phyloP scores from a whole-genome alignment of 1,140 invertebrate species.

The Heliothis subflexa region DNA sequence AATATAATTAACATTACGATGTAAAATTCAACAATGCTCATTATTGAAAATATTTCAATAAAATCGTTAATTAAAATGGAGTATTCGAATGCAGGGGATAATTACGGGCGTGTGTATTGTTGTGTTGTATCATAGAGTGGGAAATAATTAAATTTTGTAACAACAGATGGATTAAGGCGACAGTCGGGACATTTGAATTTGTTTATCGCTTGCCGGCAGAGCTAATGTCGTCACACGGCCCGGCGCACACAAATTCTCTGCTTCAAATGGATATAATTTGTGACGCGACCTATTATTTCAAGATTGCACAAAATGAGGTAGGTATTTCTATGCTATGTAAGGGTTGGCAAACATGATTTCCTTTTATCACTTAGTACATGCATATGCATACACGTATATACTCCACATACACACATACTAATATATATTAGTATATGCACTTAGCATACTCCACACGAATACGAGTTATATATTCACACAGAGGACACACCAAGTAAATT shows the following conservation, averaged over 20 bases:
- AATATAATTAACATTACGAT: constrained; percentile 17
- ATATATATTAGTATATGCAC: too few relatives aligned
- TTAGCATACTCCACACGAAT: too few relatives aligned
- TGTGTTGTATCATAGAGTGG: background rate
- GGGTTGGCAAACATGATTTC: too few relatives aligned
- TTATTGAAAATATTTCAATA: constrained; percentile 17
- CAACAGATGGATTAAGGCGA: constrained; percentile 53
- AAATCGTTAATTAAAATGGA: constrained; percentile 36
- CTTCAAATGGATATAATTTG: constrained; percentile 37
- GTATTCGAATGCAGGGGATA: constrained; percentile 17
- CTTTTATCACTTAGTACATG: too few relatives aligned
- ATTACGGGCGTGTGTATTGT: constrained; percentile 24
- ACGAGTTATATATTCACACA: too few relatives aligned
- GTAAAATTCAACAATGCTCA: constrained; percentile 3
- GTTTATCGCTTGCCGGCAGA: constrained; percentile 56
- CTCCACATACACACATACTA: too few relatives aligned
- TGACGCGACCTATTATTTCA: constrained; percentile 10
- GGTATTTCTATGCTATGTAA: background rate
- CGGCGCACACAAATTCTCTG: constrained; percentile 34
- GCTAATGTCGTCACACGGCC: constrained; percentile 57
- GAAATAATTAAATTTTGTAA: constrained; percentile 50
- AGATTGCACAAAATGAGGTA: background rate
- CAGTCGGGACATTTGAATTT: constrained; percentile 48
- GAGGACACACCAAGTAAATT: too few relatives aligned
- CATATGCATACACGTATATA: too few relatives aligned